Percentiles rank a stretch among this genome's conserved stretches.
phyloP scores from a whole-genome alignment of 2,797 vertebrate species.

The Podarcis lilfordi region DNA sequence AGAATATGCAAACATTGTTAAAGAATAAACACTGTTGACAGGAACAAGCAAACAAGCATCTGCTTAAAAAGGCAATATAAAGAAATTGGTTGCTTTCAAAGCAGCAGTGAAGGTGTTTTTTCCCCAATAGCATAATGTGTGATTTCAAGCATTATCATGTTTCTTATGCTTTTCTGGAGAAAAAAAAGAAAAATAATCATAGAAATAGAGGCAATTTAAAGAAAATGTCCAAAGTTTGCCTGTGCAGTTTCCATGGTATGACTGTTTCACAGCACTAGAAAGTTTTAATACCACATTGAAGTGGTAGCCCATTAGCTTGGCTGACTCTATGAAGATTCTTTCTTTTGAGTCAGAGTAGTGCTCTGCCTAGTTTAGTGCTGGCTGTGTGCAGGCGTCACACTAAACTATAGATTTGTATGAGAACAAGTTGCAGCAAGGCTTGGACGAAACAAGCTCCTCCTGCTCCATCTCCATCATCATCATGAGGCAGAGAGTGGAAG shows the following conservation, averaged over 20 bases:
- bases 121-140: not conserved
- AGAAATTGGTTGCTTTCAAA: not conserved
- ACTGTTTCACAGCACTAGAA: not conserved
- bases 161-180: not conserved
- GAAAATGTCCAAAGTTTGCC: not conserved
- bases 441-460: no score
- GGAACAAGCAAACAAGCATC: constrained; percentile 23
- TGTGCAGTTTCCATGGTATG: not conserved
- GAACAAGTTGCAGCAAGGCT: no score
- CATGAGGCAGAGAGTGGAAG: not conserved
- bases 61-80: not conserved
- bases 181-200: no score
- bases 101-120: not conserved
- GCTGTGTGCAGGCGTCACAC: not conserved
- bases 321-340: not conserved
- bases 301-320: not conserved
- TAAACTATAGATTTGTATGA: not conserved
- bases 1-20: not conserved
- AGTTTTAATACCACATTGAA: not conserved
- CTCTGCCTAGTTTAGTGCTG: not conserved
- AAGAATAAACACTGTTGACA: not conserved
- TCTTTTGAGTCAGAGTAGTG: not conserved
- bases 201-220: not conserved
- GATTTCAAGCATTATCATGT: not conserved
- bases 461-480: no score